Conservation (phyloP, 2,888 invertebrate species). For the Kryphioiulus occultus region DNA sequence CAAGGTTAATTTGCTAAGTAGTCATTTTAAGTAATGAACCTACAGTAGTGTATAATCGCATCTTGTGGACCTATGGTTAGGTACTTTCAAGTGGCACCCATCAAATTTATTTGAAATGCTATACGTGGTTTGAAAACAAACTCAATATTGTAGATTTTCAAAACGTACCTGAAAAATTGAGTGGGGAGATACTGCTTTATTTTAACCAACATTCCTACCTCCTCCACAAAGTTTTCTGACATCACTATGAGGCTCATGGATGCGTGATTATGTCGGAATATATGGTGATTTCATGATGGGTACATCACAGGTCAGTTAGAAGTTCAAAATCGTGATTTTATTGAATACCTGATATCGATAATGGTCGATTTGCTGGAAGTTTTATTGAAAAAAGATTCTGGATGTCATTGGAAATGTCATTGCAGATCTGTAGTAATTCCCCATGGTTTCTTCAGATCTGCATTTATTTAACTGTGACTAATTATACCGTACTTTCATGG, state of each 20-base stretch:
- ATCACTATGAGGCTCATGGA: not conserved
- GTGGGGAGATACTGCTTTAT: not conserved
- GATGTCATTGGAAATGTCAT: too few species aligned
- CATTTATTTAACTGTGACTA: too few species aligned
- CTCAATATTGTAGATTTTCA: not conserved
- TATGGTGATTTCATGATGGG: not conserved
- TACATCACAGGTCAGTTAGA: not conserved
- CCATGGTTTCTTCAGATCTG: too few species aligned
- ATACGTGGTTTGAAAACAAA: constrained; percentile 18
- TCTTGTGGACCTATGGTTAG: not conserved
- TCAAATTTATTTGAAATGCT: not conserved
- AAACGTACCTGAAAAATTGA: not conserved
- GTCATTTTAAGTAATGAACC: not conserved
- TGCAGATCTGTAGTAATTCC: too few species aligned
- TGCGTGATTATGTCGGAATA: not conserved
- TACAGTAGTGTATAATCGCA: not conserved
- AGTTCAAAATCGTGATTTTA: not conserved
- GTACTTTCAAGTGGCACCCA: not conserved
- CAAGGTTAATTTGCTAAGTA: not conserved
- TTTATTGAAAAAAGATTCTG: too few species aligned
- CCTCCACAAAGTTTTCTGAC: not conserved
- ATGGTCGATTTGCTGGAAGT: too few species aligned
- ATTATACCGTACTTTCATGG: too few species aligned
- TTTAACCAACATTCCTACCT: not conserved
- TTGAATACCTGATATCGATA: not conserved